Conservation (phyloP, 2,797 vertebrate genomes). For the Geotrypetes seraphini region DNA sequence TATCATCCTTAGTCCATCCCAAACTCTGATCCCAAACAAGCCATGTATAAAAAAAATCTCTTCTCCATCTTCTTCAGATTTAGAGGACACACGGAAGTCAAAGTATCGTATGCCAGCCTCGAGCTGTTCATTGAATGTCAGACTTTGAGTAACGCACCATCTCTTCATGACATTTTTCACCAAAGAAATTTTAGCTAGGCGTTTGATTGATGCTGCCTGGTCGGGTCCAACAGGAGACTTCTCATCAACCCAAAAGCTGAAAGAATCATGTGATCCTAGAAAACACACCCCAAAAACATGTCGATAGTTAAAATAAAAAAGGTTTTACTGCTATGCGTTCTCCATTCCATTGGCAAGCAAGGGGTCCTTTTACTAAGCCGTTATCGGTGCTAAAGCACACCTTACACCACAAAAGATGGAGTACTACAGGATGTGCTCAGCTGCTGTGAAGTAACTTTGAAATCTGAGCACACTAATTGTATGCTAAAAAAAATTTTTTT, state of each 20-base stretch:
- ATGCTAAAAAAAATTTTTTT: too few relatives aligned
- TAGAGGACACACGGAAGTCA: conserved; percentile 89
- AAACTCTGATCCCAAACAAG: conserved; percentile 87
- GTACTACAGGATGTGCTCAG: too few relatives aligned
- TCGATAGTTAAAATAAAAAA: too few relatives aligned
- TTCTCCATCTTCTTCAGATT: conserved; percentile 70
- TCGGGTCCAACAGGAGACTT: conserved; percentile 89
- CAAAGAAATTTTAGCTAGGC: conserved; percentile 75
- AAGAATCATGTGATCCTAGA: conserved; percentile 91
- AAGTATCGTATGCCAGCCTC: conserved; percentile 95
- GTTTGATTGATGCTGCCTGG: conserved; percentile 79
- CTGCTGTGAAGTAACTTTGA: too few relatives aligned
- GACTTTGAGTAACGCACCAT: conserved; percentile 95
- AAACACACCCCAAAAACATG: too few relatives aligned
- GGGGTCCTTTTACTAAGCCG: too few relatives aligned
- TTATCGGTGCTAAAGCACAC: too few relatives aligned
- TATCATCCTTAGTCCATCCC: conserved; percentile 80
- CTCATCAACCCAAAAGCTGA: conserved; percentile 95
- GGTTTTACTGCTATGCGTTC: too few relatives aligned
- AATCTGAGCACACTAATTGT: too few relatives aligned
- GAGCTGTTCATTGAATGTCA: conserved; percentile 88
- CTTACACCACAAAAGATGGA: too few relatives aligned
- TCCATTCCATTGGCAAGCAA: too few relatives aligned
- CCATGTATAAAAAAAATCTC: conserved; percentile 95
- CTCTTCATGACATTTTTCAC: conserved; percentile 95